These are phyloP conservation scores for Exocentrus adspersus DNA, from an alignment of 2,888 invertebrate genomes.

Conservation along the genomic window DNA sequence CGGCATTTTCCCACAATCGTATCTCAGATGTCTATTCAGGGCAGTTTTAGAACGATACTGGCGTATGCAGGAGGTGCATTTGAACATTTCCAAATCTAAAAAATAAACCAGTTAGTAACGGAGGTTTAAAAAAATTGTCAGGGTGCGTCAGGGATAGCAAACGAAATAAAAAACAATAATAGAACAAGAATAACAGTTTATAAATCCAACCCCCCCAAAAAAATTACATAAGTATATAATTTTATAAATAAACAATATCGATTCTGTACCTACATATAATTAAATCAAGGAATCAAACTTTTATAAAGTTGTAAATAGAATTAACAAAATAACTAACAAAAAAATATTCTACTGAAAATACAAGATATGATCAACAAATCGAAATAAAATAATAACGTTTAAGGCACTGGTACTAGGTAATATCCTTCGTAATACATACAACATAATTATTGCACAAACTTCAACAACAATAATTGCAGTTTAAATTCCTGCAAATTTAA, in stretches of 20 bases:
- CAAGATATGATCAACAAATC: constrained; percentile 5
- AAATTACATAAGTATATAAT: constrained; percentile 8
- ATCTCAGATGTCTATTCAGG: constrained; percentile 75
- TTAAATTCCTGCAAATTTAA: too few relatives aligned
- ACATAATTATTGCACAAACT: too few relatives aligned
- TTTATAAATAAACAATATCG: not conserved
- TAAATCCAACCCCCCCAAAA: constrained; percentile 17
- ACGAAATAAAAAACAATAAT: not conserved
- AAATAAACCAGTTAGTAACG: too few relatives aligned
- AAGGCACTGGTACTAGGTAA: not conserved
- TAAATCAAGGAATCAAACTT: not conserved
- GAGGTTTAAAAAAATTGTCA: too few relatives aligned
- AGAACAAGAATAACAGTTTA: constrained; percentile 14
- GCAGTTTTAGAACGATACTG: constrained; percentile 73
- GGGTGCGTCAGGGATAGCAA: not conserved
- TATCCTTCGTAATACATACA: too few relatives aligned
- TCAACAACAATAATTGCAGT: too few relatives aligned
- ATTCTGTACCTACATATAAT: too few relatives aligned
- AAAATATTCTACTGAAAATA: constrained; percentile 4
- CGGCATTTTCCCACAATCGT: constrained; percentile 67
- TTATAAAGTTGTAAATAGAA: not conserved
- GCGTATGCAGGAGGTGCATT: constrained; percentile 36
- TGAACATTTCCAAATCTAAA: constrained; percentile 10
- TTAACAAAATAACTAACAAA: constrained; percentile 16
- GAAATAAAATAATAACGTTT: constrained; percentile 5